Base-by-base conservation (phyloP, 2,797 vertebrate genomes). In the Martes flavigula region DNA sequence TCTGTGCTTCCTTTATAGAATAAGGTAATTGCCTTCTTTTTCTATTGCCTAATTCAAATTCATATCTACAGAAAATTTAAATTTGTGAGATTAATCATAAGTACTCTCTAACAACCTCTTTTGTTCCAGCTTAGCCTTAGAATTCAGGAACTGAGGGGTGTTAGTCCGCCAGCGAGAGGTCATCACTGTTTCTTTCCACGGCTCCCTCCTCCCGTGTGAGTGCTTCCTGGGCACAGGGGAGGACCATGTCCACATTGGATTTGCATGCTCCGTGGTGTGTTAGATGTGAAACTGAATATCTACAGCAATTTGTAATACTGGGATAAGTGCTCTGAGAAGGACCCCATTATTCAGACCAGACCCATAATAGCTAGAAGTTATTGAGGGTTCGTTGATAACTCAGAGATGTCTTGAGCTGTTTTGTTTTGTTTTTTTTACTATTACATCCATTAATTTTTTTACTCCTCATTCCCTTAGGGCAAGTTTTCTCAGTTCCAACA, bases 201-300 rank as follows among this genome's bases (percentile, higher is more conserved):
- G 46, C 18, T 21, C 14, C 40, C 18, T 43, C 62, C 25, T 66
- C 30, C 40, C 0, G 0, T 21, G 7, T 8, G 66, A 83, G 54
- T 62, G n/a, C 17, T 75, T 1, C 1, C 3, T 4, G 23, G 3
- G 3, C 35, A 40, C 7, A 9, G 8, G 25, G 6, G 10, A 32
- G 20, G 46, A 2, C 0, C 0, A 5, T 0, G 27, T 14, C 43
- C 1, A 1, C 0, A 11, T 6, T 21, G 7, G 21, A 0, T 4
- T n/a, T 7, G 13, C 5, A 17, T 14, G 64, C n/a, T 72, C 14
- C 5, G 2, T 7, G 40, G 62, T 73, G 3, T 1, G 5, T 32
- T 38, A 72, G 62, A 40, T 56, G 38, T 7, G 21, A 72, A 35
- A 62, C 27, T 32, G 23, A 35, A 5, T 14, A n/a, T 51, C 38